Conservation (phyloP, 2,888 invertebrate species). For the Agrochola lychnidis region DNA sequence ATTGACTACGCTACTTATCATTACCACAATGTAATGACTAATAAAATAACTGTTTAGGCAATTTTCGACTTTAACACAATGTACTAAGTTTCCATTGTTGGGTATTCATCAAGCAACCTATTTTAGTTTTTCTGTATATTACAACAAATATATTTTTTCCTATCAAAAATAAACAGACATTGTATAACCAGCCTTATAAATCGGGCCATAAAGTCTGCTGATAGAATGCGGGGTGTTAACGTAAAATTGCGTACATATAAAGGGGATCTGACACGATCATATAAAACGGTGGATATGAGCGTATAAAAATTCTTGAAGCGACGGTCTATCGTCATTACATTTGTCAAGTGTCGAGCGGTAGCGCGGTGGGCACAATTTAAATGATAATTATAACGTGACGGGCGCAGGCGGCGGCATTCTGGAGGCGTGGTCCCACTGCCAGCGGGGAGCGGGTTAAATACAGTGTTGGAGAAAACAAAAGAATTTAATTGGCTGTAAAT, state of each 20-base stretch:
- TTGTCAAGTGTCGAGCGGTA: constrained; percentile 89
- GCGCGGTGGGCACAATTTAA: constrained; percentile 88
- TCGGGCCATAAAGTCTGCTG: constrained; percentile 22
- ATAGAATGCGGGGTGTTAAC: constrained; percentile 40
- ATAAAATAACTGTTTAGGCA: constrained; percentile 48
- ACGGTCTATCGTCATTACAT: constrained; percentile 88
- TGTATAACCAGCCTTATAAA: constrained; percentile 60
- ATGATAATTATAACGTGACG: constrained; percentile 88
- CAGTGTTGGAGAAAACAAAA: constrained; percentile 31
- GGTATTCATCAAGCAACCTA: constrained; percentile 69
- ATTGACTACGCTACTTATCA: constrained; percentile 79
- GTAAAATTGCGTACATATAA: constrained; percentile 73
- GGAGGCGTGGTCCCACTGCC: constrained; percentile 52
- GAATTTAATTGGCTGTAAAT: constrained; percentile 50
- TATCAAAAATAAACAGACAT: constrained; percentile 12
- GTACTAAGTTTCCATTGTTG: constrained; percentile 63
- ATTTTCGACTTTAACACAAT: constrained; percentile 66
- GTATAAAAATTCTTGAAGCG: constrained; percentile 89
- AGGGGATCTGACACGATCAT: constrained; percentile 86
- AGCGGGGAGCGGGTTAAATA: constrained; percentile 51
- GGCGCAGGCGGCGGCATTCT: constrained; percentile 67
- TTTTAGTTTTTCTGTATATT: constrained; percentile 73
- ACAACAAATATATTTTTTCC: constrained; percentile 55
- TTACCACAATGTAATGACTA: constrained; percentile 63
- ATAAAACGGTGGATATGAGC: constrained; percentile 89